Percentiles rank a stretch among this genome's conserved stretches.
phyloP scores from a whole-genome alignment of 1,140 invertebrate species.

The Oryzaephilus surinamensis region DNA sequence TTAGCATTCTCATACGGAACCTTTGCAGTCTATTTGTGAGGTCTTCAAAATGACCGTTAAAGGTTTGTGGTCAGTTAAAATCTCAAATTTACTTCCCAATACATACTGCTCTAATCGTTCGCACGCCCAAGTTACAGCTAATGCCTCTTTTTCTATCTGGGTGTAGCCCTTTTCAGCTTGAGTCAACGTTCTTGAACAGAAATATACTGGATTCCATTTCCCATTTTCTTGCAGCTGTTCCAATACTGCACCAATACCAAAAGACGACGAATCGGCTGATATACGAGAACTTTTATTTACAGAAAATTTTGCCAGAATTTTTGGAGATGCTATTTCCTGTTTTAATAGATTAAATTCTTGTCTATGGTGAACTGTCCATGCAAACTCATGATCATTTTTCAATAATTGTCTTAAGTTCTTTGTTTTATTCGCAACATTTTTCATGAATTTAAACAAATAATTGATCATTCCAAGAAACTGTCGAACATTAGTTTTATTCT shows the following conservation, averaged over 20 bases:
- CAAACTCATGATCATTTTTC: too few species aligned
- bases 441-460: constrained; percentile 33
- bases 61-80: constrained; percentile 3
- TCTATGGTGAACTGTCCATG: too few species aligned
- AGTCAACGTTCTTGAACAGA: constrained; percentile 19
- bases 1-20: constrained; percentile 26
- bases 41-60: constrained; percentile 11
- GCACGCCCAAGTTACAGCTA: constrained; percentile 33
- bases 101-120: constrained; percentile 31
- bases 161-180: constrained; percentile 23
- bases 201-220: constrained; percentile 28
- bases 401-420: constrained; percentile 2
- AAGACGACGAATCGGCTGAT: constrained; percentile 4
- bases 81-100: constrained; percentile 3
- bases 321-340: neutral
- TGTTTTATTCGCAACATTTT: constrained; percentile 5
- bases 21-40: constrained; percentile 2
- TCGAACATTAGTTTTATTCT: constrained; percentile 25
- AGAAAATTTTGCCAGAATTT: constrained; percentile 1
- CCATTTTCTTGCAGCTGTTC: constrained; percentile 6
- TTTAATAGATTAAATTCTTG: constrained; percentile 1
- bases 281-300: neutral
- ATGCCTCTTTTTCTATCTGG: constrained; percentile 38
- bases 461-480: constrained; percentile 32
- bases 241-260: constrained; percentile 4